Evolutionary conservation across 2,113 vertebrate species (phyloP).

Genomic region (Phyllopteryx taeniolatus): DNA sequence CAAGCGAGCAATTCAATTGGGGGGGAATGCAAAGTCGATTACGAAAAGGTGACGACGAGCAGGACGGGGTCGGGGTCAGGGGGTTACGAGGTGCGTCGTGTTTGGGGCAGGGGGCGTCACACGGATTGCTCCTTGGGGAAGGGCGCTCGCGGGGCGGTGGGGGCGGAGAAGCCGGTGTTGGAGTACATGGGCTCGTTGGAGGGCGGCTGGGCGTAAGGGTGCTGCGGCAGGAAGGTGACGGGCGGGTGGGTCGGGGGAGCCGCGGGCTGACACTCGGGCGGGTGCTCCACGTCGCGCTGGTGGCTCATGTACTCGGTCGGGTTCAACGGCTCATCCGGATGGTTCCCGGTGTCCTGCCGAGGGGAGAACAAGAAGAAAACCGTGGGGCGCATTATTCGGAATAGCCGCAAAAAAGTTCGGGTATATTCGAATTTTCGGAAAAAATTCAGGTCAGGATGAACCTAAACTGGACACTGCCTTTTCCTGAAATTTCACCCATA

Average conservation of each 20-base stretch:
- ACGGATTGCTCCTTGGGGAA: slow-evolving; percentile 87
- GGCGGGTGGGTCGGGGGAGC: slow-evolving; percentile 66
- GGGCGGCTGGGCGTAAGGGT: slow-evolving; percentile 70
- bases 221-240: slow-evolving; percentile 73
- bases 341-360: slow-evolving; percentile 79
- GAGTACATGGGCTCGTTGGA: slow-evolving; percentile 72
- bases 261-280: slow-evolving; percentile 67
- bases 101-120: slow-evolving; percentile 39
- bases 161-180: slow-evolving; percentile 76
- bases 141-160: slow-evolving; percentile 72
- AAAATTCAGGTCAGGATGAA: background rate
- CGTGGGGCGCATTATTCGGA: too few relatives aligned
- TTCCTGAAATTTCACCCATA: background rate
- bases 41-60: background rate
- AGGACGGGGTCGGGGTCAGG: background rate
- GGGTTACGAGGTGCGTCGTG: background rate
- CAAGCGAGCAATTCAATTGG: background rate
- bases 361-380: slow-evolving; percentile 41
- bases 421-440: background rate
- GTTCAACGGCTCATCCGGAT: slow-evolving; percentile 75
- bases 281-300: slow-evolving; percentile 69
- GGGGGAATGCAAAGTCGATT: background rate
- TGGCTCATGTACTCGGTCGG: slow-evolving; percentile 80
- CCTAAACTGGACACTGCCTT: background rate
- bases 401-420: background rate